These are phyloP conservation scores for Cassiopea xamachana DNA, from an alignment of 30 jellyfish, hydroid and myxozoan genomes.

Conservation along the genomic window DNA sequence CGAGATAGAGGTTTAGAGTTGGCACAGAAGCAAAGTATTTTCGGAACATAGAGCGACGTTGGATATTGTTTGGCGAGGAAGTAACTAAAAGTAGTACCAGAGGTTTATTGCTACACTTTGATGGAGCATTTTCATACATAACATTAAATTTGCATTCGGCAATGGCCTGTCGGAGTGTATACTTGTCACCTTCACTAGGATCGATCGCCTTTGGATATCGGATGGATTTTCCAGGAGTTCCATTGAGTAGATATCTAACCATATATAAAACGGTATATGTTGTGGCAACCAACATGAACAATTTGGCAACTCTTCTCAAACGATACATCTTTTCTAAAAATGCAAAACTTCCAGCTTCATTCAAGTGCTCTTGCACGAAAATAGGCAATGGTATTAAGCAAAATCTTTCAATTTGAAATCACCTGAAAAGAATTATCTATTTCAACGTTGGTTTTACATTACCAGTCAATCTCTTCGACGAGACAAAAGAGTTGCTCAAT, in stretches of 20 bases:
- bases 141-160: conserved; percentile 2
- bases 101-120: conserved; percentile 32
- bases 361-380: not conserved
- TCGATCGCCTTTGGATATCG: conserved; percentile 5
- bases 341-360: not conserved
- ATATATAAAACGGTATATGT: not conserved
- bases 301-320: not conserved
- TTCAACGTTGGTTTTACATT: not conserved
- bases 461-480: not conserved
- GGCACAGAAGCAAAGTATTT: not conserved
- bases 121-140: conserved; percentile 29
- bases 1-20: not conserved
- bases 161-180: conserved; percentile 15
- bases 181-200: not conserved
- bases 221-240: too few species aligned
- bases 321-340: not conserved
- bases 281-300: not conserved
- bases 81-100: conserved; percentile 34
- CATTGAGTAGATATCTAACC: not conserved
- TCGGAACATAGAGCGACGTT: conserved; percentile 28
- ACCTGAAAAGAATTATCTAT: not conserved
- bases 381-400: too few species aligned
- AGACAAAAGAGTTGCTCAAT: not conserved
- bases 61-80: conserved; percentile 44
- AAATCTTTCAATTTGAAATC: not conserved